phyloP scores from a whole-genome alignment of 1,140 invertebrate genomes.

The Arion vulgaris region DNA sequence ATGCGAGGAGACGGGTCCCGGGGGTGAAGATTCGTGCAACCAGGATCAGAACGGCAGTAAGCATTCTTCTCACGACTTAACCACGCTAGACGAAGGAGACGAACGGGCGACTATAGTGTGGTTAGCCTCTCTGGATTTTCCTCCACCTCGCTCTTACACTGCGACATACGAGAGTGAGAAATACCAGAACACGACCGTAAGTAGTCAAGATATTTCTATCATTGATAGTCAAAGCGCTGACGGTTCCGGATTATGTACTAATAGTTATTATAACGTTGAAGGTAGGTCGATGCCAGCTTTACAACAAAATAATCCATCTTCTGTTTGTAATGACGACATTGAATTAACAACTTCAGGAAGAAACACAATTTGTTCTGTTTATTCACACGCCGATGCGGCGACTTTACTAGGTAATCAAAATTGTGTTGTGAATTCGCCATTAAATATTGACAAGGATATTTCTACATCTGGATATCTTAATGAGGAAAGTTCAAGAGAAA shows the following conservation, averaged over 20 bases:
- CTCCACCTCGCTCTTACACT: not conserved
- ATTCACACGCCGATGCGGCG: too few relatives aligned
- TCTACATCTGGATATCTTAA: not conserved
- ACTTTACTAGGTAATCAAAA: not conserved
- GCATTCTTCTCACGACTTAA: not conserved
- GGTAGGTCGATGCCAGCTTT: not conserved
- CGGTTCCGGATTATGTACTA: too few relatives aligned
- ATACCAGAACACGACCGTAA: not conserved
- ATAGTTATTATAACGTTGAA: not conserved
- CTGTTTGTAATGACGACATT: not conserved
- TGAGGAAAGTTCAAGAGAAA: too few relatives aligned
- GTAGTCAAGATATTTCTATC: too few relatives aligned
- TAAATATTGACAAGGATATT: not conserved
- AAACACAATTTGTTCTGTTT: too few relatives aligned
- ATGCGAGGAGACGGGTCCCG: not conserved
- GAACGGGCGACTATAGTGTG: not conserved
- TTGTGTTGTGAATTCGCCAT: not conserved
- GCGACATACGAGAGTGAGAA: not conserved
- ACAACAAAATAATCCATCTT: not conserved
- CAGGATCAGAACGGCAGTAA: not conserved
- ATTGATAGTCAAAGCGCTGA: too few relatives aligned
- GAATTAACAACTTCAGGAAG: not conserved
- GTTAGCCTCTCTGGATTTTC: not conserved
- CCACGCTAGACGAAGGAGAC: not conserved
- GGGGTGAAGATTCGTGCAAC: not conserved